Percentiles rank a stretch among this genome's conserved stretches.
Evolutionary conservation across 2,888 invertebrate genomes (phyloP).

Genomic region (Tachina grossa): DNA sequence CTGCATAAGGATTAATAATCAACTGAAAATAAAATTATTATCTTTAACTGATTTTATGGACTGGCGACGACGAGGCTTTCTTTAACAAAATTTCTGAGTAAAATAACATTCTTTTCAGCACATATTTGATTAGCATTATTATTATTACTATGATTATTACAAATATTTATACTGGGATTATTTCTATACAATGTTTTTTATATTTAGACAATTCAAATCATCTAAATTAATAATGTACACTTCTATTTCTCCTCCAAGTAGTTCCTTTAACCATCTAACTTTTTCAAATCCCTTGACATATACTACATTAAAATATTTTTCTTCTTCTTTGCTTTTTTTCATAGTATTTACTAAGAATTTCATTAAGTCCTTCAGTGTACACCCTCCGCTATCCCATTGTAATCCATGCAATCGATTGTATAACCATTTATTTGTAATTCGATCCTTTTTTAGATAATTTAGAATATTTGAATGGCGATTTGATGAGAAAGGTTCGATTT

Average conservation of each 20-base stretch:
- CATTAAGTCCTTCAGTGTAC: background rate
- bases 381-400: no score
- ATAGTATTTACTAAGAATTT: background rate
- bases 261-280: background rate
- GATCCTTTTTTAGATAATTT: no score
- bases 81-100: conserved; percentile 4
- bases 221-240: background rate
- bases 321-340: background rate
- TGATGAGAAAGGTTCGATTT: no score
- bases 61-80: no score
- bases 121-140: background rate
- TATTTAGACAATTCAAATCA: conserved; percentile 4
- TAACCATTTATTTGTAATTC: no score
- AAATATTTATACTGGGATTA: background rate
- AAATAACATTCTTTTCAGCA: conserved; percentile 4
- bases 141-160: conserved; percentile 4
- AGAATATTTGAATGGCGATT: no score
- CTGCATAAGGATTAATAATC: no score
- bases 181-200: conserved; percentile 19
- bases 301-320: background rate
- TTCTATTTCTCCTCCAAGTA: background rate
- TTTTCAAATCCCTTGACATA: background rate
- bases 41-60: background rate
- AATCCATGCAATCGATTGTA: no score
- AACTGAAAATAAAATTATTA: conserved; percentile 1